Evolutionary conservation across 2,797 vertebrate species (phyloP).

Genomic region (Silurus lanzhouensis): DNA sequence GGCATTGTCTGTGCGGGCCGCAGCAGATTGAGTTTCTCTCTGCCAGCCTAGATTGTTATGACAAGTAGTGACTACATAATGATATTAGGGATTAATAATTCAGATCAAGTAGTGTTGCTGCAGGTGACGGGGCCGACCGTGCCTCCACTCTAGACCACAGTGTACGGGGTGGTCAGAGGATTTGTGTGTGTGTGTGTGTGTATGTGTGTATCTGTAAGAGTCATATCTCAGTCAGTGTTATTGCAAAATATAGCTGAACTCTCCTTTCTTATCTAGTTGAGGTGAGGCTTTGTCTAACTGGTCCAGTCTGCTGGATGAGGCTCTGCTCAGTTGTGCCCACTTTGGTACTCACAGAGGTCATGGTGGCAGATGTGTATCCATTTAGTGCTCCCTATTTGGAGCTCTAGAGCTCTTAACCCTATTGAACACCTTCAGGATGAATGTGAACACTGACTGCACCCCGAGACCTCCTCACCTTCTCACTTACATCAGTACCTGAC

Average conservation of each 20-base stretch:
- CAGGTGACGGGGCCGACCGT: slow-evolving; percentile 71
- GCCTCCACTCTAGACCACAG: slow-evolving; percentile 58
- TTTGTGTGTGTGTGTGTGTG: slow-evolving; percentile 18
- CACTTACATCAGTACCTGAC: too few species aligned
- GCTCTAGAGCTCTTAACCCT: too few species aligned
- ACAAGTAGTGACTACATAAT: slow-evolving; percentile 91
- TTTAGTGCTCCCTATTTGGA: slow-evolving; percentile 12
- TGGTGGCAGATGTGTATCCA: slow-evolving; percentile 45
- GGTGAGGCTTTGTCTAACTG: slow-evolving; percentile 28
- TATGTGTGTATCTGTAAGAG: slow-evolving; percentile 6
- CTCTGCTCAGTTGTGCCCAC: neutral
- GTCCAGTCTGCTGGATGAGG: slow-evolving; percentile 13
- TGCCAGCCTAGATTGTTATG: slow-evolving; percentile 90
- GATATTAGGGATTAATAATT: slow-evolving; percentile 97
- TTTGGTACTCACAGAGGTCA: slow-evolving; percentile 58
- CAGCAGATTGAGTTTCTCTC: slow-evolving; percentile 80
- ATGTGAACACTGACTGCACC: too few species aligned
- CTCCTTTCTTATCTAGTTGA: slow-evolving; percentile 32
- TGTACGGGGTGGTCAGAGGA: slow-evolving; percentile 68
- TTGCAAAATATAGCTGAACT: neutral
- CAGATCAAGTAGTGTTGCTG: slow-evolving; percentile 65
- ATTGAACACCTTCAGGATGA: too few species aligned
- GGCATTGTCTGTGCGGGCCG: slow-evolving; percentile 75
- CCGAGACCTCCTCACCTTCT: too few species aligned
- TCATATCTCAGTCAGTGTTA: neutral